phyloP scores from a whole-genome alignment of 2,888 invertebrate species.

The Hartigia nigra region DNA sequence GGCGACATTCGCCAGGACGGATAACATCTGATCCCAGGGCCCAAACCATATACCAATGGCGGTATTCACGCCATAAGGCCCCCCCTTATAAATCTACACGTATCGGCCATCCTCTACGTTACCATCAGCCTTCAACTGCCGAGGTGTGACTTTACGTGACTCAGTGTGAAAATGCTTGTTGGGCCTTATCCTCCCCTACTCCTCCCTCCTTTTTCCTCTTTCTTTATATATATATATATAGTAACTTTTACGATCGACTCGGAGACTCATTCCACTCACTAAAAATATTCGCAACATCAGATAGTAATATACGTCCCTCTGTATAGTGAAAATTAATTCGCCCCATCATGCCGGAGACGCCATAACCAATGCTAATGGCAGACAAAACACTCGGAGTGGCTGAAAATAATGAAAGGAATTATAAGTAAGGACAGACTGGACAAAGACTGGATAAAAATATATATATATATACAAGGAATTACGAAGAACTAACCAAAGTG shows the following conservation, averaged over 20 bases:
- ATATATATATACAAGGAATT: background rate
- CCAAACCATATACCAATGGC: background rate
- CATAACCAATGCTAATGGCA: background rate
- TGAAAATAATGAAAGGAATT: background rate
- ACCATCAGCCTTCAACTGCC: background rate
- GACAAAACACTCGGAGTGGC: background rate
- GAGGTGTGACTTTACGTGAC: background rate
- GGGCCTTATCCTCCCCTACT: background rate
- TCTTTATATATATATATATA: background rate
- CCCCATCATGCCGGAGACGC: background rate
- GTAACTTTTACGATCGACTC: background rate
- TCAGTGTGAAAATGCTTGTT: background rate
- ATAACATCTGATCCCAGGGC: background rate
- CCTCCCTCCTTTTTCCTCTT: background rate
- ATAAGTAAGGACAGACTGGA: background rate
- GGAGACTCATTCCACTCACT: background rate
- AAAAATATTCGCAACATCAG: background rate
- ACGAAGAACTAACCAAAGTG: background rate
- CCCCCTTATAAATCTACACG: background rate
- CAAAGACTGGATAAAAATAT: background rate
- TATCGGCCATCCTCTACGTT: background rate
- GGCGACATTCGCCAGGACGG: constrained; percentile 48
- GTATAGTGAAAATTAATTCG: background rate
- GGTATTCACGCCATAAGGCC: background rate
- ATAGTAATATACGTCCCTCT: background rate